Evolutionary conservation across 2,888 invertebrate species (phyloP), one percentile per base, ranked within the genome.

Genomic region (Neria commutata): DNA sequence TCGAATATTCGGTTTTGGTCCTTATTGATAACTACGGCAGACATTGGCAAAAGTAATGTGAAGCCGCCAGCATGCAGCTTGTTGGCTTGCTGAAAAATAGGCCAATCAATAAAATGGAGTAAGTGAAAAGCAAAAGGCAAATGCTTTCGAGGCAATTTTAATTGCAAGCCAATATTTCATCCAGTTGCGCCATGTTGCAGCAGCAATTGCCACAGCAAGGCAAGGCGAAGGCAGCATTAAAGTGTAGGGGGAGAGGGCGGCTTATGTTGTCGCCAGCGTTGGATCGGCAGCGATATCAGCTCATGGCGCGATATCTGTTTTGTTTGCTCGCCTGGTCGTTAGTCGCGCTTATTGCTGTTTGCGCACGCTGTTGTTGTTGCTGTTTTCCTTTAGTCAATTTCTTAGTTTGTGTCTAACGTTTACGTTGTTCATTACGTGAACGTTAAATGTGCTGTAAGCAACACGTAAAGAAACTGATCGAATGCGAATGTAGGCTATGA

Each of bases 161-260:
- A 51, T 51, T 51, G 40, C 51, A 37, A 37, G 37, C 37, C 21
- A n/a, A n/a, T n/a, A n/a, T n/a, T n/a, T n/a, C n/a, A n/a, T 11
- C 24, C 46, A 23, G 21, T 21, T n/a, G n/a, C n/a, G 48, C 14
- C 25, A 17, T 47, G 25, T 48, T 48, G 26, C 48, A 48, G 16
- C 6, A 48, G 26, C 25, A 1, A 40, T 19, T 8, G n/a, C 40
- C 8, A 40, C 26, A 48, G 26, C 48, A 26, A 48, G 6, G 37
- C n/a, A 37, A 37, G n/a, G 37, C 37, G 37, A 37, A 8, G n/a
- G 37, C 11, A 37, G n/a, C 8, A 37, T 37, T 37, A n/a, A n/a
- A n/a, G n/a, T n/a, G n/a, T n/a, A n/a, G n/a, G n/a, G n/a, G n/a
- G n/a, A n/a, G n/a, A n/a, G n/a, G n/a, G n/a, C n/a, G n/a, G n/a